A percentile compares a stretch with the other conserved stretches of the same genome.
These are phyloP conservation scores for Lamellibrachia satsuma DNA, from an alignment of 2,888 invertebrate genomes.

Conservation along the genomic window DNA sequence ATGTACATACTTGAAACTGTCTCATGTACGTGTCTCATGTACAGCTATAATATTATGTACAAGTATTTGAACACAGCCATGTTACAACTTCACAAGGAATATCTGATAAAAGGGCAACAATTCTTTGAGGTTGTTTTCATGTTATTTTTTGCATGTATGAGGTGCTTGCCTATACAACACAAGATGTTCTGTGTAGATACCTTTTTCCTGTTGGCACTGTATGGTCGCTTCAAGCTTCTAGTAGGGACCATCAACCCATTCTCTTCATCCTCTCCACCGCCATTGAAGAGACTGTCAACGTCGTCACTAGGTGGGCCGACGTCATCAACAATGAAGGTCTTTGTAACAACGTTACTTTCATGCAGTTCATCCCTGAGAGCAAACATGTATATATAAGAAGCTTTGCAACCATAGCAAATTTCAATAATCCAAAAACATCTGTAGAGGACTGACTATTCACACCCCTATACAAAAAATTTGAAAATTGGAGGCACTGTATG, in stretches of 20 bases:
- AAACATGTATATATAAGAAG: neutral
- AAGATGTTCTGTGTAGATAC: neutral
- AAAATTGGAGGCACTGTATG: too few species aligned
- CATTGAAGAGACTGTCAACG: slow-evolving; percentile 29
- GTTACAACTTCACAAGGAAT: neutral
- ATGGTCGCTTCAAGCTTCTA: neutral
- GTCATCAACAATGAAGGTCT: slow-evolving; percentile 62
- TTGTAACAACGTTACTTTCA: slow-evolving; percentile 62
- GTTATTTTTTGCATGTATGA: neutral
- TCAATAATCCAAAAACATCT: too few species aligned
- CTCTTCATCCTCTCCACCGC: neutral
- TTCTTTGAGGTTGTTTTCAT: neutral
- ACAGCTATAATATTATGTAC: too few species aligned
- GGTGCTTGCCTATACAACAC: too few species aligned
- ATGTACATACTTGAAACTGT: too few species aligned
- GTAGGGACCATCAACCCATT: neutral
- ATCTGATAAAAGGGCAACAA: neutral
- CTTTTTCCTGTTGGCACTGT: slow-evolving; percentile 17
- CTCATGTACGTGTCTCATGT: too few species aligned
- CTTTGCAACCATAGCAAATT: too few species aligned
- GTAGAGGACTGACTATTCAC: too few species aligned
- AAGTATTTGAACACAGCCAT: too few species aligned
- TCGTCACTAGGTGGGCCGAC: slow-evolving; percentile 41
- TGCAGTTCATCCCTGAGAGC: slow-evolving; percentile 60
- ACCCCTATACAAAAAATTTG: too few species aligned